These are phyloP conservation scores for Nasonovia ribisnigri DNA, from an alignment of 2,888 invertebrate species.

Conservation along the genomic window DNA sequence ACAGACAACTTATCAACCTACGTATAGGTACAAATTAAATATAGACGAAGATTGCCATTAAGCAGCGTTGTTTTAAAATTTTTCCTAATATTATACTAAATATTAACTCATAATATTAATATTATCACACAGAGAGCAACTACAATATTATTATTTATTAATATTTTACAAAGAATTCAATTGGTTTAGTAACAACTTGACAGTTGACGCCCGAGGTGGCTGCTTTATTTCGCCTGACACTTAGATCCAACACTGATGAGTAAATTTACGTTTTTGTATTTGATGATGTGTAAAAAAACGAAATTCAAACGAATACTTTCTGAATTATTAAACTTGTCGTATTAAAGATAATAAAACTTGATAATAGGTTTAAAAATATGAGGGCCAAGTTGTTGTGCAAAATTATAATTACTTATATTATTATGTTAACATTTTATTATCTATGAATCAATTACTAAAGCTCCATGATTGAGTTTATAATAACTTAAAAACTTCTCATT, in stretches of 20 bases:
- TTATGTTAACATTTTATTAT: background rate
- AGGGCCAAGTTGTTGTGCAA: background rate
- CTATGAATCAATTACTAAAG: too few species aligned
- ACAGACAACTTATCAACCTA: background rate
- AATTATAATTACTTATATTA: background rate
- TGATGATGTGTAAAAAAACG: background rate
- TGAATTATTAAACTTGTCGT: background rate
- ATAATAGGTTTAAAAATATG: background rate
- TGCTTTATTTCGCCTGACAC: background rate
- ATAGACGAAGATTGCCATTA: background rate
- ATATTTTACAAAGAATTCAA: background rate
- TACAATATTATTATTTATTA: background rate
- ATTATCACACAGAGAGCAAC: background rate
- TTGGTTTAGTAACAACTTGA: background rate
- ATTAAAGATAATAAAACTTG: background rate
- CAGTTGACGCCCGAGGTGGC: background rate
- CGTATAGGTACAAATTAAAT: background rate
- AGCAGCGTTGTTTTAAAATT: background rate
- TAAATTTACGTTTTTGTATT: background rate
- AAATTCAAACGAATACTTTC: background rate
- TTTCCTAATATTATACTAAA: background rate
- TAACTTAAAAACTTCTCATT: too few species aligned
- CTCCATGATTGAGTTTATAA: too few species aligned
- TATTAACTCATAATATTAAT: background rate
- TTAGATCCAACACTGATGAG: background rate